These are phyloP conservation scores for Psammodynastes pulverulentus DNA, from an alignment of 2,113 vertebrate species.

Conservation along the genomic window DNA sequence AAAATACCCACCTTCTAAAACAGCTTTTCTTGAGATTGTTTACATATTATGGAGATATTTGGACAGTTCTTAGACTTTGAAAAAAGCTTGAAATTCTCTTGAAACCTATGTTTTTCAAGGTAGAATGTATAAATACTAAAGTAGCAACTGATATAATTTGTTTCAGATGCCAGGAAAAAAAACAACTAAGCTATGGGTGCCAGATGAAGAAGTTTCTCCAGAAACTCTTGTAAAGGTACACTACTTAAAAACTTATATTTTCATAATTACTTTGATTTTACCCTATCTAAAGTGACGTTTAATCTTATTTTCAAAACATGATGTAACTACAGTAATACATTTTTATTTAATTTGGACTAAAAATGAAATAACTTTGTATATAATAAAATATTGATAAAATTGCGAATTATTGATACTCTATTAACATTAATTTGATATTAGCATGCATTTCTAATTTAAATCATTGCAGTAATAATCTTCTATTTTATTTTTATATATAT, in stretches of 20 bases:
- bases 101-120: not conserved
- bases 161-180: slow-evolving; percentile 94
- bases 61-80: not conserved
- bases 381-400: not conserved
- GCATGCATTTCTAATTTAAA: not conserved
- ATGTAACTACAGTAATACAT: not conserved
- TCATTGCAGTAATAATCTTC: not conserved
- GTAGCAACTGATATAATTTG: slow-evolving; percentile 33
- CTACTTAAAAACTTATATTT: slow-evolving; percentile 17
- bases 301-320: not conserved
- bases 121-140: not conserved
- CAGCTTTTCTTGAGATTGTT: not conserved
- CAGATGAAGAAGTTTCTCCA: slow-evolving; percentile 96
- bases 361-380: not conserved
- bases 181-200: slow-evolving; percentile 97
- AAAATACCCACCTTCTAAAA: not conserved
- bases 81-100: not conserved
- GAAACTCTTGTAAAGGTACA: slow-evolving; percentile 95
- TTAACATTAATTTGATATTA: not conserved
- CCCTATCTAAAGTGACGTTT: not conserved
- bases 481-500: not conserved
- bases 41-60: not conserved
- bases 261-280: not conserved
- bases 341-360: not conserved
- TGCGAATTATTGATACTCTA: not conserved